Evolutionary conservation across 2,797 vertebrate species (phyloP), one percentile per base, ranked within the genome.

Genomic region (Xerus rutilus): DNA sequence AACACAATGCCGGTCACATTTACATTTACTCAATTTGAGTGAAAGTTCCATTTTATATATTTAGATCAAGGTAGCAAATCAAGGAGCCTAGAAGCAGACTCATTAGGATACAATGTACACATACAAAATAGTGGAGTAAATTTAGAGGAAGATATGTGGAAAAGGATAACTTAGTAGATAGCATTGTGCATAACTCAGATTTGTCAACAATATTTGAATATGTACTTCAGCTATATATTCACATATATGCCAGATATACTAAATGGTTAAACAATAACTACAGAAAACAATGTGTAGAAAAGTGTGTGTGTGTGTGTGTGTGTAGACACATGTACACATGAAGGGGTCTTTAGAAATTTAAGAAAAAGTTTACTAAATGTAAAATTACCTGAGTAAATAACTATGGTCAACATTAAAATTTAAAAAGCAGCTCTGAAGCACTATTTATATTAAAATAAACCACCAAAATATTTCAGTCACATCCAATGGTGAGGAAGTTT

Each of bases 391-490:
- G 20, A 54, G 35, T 94, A 65, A 65, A 72, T 82, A 96, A 89
- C 70, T 90, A 43, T 65, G 28, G 4, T 85, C n/a, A 62, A 77
- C 8, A 67, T 72, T 94, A 92, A 81, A 76, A 95, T 83, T 62
- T 84, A 91, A 82, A 93, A 81, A 13, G 5, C 35, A 79, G 76
- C n/a, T 62, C 30, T 7, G 10, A 84, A 83, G 73, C 67, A 12
- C 32, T 32, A 74, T 86, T 89, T 72, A 39, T 45, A 28, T 92
- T 32, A 70, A 84, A 93, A 86, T 69, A 88, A 94, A 79, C 3
- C 7, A 25, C 8, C 6, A 28, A 77, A 81, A 25, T 28, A 43
- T 57, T 54, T 84, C 49, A 70, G 43, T 83, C 21, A 39, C 14
- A 11, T 92, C 14, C n/a, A 49, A 0, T 10, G 21, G 5, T 86